A percentile compares a stretch with the other conserved stretches of the same genome.
These are phyloP conservation scores for Leucopternis melanops DNA, from an alignment of 2,113 vertebrate genomes.

Conservation along the genomic window DNA sequence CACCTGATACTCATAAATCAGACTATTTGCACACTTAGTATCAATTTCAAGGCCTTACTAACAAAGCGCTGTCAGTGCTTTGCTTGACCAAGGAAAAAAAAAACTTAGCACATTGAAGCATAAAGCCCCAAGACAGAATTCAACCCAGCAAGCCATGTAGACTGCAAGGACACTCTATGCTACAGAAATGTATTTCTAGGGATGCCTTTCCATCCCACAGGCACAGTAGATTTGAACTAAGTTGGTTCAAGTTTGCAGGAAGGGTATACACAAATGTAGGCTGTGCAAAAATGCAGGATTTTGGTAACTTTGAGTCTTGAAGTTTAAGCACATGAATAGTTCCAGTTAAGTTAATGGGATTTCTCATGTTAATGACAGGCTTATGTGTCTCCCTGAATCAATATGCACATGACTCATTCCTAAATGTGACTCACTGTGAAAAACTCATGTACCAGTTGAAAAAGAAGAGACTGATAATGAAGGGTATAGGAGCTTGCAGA, in stretches of 20 bases:
- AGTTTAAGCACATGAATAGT: not conserved
- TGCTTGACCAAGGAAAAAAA: not conserved
- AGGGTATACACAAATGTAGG: not conserved
- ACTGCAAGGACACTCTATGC: not conserved
- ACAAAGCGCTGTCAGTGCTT: not conserved
- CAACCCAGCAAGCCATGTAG: not conserved
- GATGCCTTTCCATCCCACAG: not conserved
- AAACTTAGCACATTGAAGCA: not conserved
- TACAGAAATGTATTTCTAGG: not conserved
- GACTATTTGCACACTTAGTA: not conserved
- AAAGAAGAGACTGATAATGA: constrained; percentile 4
- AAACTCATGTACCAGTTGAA: not conserved
- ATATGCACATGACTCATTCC: constrained; percentile 39
- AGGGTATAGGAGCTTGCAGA: not conserved
- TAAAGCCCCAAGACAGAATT: not conserved
- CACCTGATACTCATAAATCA: not conserved
- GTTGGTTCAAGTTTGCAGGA: not conserved
- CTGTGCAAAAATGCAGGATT: not conserved
- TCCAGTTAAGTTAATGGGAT: constrained; percentile 17
- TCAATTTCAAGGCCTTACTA: not conserved
- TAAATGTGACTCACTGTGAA: constrained; percentile 37
- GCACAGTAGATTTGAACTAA: not conserved
- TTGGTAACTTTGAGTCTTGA: not conserved
- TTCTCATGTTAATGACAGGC: constrained; percentile 14
- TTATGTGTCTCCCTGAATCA: not conserved